A percentile compares a stretch with the other conserved stretches of the same genome.
Evolutionary conservation across 2,113 vertebrate species (phyloP).

Genomic region (Panthera tigris): DNA sequence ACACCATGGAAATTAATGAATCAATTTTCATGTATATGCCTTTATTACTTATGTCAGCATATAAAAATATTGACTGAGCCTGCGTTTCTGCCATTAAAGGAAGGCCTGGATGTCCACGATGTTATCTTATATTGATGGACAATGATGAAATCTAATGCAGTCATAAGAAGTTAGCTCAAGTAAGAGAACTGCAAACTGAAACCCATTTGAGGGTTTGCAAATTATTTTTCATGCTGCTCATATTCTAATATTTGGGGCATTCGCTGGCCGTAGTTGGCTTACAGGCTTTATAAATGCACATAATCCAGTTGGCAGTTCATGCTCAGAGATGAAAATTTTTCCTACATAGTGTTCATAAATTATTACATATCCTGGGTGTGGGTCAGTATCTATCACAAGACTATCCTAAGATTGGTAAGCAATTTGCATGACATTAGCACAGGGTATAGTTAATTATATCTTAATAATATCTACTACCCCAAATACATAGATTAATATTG

Average conservation of each 20-base stretch:
- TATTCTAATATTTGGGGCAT: slow-evolving; percentile 14
- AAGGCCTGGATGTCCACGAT: background rate
- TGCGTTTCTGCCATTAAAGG: slow-evolving; percentile 35
- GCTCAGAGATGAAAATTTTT: slow-evolving; percentile 38
- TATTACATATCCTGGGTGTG: slow-evolving; percentile 16
- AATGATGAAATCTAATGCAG: slow-evolving; percentile 35
- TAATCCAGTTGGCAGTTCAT: slow-evolving; percentile 36
- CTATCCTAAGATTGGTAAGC: background rate
- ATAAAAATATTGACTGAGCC: slow-evolving; percentile 38
- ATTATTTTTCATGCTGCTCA: slow-evolving; percentile 8
- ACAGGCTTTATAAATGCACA: slow-evolving; percentile 32
- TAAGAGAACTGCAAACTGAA: slow-evolving; percentile 40
- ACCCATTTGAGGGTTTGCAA: background rate
- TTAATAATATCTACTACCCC: background rate
- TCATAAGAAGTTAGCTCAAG: slow-evolving; percentile 23
- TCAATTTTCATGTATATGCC: background rate
- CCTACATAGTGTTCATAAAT: background rate
- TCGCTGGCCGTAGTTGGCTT: background rate
- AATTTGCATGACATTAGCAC: slow-evolving; percentile 32
- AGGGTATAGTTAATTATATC: slow-evolving; percentile 20
- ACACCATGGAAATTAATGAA: background rate
- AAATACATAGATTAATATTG: slow-evolving; percentile 8
- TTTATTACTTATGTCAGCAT: slow-evolving; percentile 1
- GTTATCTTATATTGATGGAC: background rate
- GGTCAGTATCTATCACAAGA: slow-evolving; percentile 34